phyloP scores from a whole-genome alignment of 2,797 vertebrate species.

The Smutsia temminckii region DNA sequence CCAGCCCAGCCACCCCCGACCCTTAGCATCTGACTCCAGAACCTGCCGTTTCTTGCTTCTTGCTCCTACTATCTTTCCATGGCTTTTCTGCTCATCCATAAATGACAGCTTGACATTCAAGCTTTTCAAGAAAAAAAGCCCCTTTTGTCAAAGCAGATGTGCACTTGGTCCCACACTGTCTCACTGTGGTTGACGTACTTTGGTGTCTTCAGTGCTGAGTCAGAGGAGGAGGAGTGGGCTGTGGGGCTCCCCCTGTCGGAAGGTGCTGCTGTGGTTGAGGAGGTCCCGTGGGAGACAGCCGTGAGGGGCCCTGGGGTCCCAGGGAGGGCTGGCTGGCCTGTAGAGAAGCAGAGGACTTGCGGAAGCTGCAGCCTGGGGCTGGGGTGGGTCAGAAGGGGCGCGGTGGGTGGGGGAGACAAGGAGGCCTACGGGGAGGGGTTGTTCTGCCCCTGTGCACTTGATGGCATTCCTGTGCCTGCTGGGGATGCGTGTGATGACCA shows the following conservation, averaged over 20 bases:
- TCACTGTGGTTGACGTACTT: background rate
- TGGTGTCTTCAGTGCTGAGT: background rate
- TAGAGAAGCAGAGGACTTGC: background rate
- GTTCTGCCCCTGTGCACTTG: background rate
- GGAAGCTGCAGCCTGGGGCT: background rate
- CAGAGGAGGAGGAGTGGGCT: background rate
- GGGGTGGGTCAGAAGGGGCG: background rate
- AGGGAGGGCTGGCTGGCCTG: background rate
- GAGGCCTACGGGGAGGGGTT: background rate
- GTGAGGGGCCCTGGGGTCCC: background rate
- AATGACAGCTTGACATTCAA: background rate
- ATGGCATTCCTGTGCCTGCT: background rate
- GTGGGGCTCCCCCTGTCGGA: background rate
- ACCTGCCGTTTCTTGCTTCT: background rate
- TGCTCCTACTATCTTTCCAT: background rate
- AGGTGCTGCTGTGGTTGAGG: background rate
- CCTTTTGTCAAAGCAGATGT: background rate
- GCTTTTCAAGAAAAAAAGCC: background rate
- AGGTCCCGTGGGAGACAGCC: background rate
- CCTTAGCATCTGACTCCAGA: background rate
- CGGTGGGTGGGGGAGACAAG: background rate
- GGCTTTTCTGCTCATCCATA: background rate
- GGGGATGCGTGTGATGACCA: fast-evolving
- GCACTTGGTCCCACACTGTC: background rate
- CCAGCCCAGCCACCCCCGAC: too few relatives aligned